phyloP scores from a whole-genome alignment of 2,888 invertebrate species.

The Oscheius sp. region DNA sequence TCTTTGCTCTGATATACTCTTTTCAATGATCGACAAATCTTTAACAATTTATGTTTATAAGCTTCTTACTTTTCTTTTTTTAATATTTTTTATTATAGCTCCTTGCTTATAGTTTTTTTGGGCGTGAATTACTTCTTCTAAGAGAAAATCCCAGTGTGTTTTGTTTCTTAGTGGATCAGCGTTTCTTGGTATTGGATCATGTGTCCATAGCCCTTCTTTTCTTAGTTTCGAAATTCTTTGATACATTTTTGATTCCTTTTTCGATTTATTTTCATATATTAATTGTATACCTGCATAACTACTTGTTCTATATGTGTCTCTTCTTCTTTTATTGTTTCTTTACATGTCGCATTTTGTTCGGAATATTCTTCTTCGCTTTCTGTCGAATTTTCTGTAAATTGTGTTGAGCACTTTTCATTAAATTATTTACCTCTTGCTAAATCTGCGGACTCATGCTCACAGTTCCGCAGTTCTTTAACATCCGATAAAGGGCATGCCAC shows the following conservation, averaged over 20 bases:
- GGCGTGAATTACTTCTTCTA: slow-evolving; percentile 97
- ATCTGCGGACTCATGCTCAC: too few species aligned
- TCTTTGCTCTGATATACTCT: not conserved
- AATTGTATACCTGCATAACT: too few species aligned
- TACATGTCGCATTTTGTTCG: too few species aligned
- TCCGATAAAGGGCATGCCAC: too few species aligned
- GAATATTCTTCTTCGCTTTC: too few species aligned
- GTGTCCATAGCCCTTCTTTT: slow-evolving; percentile 93
- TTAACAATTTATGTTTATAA: not conserved
- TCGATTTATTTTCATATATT: too few species aligned
- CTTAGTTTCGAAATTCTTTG: slow-evolving; percentile 89
- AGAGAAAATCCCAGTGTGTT: slow-evolving; percentile 96
- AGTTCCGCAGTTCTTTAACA: too few species aligned
- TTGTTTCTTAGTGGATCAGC: slow-evolving; percentile 88
- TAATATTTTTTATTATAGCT: slow-evolving; percentile 89
- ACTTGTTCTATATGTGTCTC: too few species aligned
- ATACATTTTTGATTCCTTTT: slow-evolving; percentile 93
- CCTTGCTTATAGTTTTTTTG: slow-evolving; percentile 96
- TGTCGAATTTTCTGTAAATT: too few species aligned
- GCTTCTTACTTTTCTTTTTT: slow-evolving; percentile 43
- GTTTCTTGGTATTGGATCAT: slow-evolving; percentile 73
- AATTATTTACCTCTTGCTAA: too few species aligned
- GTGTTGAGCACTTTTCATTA: too few species aligned
- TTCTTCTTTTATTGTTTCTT: too few species aligned
- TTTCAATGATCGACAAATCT: not conserved